Base-by-base conservation (phyloP, 2,113 vertebrate genomes). In the Nothobranchius kuhntae region DNA sequence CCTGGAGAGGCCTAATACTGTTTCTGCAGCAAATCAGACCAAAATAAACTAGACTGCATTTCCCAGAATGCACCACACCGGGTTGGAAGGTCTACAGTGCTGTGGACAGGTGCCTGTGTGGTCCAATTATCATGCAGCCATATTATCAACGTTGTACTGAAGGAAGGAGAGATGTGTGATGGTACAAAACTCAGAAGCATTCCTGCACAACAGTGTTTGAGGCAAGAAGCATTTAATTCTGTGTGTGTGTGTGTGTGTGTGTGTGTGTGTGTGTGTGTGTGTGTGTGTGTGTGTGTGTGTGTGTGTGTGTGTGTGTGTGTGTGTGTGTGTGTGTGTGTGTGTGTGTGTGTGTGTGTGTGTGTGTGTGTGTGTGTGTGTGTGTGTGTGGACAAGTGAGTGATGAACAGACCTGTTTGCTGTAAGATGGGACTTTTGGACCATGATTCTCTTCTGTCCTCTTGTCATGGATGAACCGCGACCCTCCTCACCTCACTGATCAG, bases 1-100 rank as follows among this genome's bases (percentile, higher is more conserved):
- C 90, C 89, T 80, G 85, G 89, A 91, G 87, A 93, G 92, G 92
- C 90, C 92, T 91, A 90, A 91, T 89, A 91, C 89, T 92, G 91
- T 91, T 91, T 85, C 87, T 87, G 84, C 89, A 92, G 87, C 89
- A 35, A 89, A 86, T 87, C 82, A 92, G 91, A 92, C 91, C 91
- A 91, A 92, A 85, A 58, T 50, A 52, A 68, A 71, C 64, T 58
- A 81, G 55, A 89, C 86, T 87, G 73, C 80, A 88, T 81, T 68
- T 88, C 88, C 89, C 88, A 89, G 68, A 86, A 85, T 90, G 89
- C 91, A 89, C 85, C 87, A 84, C 36, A 65, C 69, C 50, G 66
- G 75, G 77, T 21, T 52, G 42, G 75, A 80, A 61, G 65, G 62
- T 72, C 73, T 82, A 83, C 86, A 91, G 75, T 90, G 89, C 89